These are phyloP conservation scores for Nasonia giraulti DNA, from an alignment of 1,140 invertebrate genomes.

Conservation along the genomic window DNA sequence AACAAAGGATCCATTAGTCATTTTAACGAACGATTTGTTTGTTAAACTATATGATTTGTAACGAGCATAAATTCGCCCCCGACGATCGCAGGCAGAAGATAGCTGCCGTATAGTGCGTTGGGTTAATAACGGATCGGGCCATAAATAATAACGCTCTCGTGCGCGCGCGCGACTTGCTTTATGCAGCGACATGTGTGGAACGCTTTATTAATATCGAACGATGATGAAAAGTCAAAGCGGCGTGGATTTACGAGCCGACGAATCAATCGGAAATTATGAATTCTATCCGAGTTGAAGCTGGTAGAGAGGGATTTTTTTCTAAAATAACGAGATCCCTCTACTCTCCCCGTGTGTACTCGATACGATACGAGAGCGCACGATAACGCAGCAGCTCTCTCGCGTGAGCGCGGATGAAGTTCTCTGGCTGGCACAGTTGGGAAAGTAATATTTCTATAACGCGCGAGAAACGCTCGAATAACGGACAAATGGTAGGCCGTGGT, in stretches of 20 bases:
- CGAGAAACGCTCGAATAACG: slow-evolving; percentile 53
- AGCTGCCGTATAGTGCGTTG: not conserved
- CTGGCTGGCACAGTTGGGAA: slow-evolving; percentile 31
- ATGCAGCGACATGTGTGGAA: not conserved
- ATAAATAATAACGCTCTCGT: slow-evolving; percentile 2
- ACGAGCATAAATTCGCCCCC: slow-evolving; percentile 20
- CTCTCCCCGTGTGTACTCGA: no score
- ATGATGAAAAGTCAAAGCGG: not conserved
- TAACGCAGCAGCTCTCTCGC: no score
- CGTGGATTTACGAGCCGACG: not conserved
- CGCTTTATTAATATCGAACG: not conserved
- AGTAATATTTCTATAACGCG: slow-evolving; percentile 49
- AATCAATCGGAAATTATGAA: not conserved
- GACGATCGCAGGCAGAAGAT: slow-evolving; percentile 4
- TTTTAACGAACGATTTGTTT: slow-evolving; percentile 26
- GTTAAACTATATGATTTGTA: slow-evolving; percentile 18
- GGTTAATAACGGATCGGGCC: not conserved
- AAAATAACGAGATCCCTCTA: no score
- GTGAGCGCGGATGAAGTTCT: not conserved
- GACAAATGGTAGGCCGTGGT: slow-evolving; percentile 20
- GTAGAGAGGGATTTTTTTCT: no score
- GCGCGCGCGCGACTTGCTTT: not conserved
- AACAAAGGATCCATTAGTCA: slow-evolving; percentile 22
- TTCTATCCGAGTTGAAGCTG: no score
- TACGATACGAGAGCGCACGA: no score